phyloP scores from a whole-genome alignment of 2,888 invertebrate species.

The Bombyx huttoni region DNA sequence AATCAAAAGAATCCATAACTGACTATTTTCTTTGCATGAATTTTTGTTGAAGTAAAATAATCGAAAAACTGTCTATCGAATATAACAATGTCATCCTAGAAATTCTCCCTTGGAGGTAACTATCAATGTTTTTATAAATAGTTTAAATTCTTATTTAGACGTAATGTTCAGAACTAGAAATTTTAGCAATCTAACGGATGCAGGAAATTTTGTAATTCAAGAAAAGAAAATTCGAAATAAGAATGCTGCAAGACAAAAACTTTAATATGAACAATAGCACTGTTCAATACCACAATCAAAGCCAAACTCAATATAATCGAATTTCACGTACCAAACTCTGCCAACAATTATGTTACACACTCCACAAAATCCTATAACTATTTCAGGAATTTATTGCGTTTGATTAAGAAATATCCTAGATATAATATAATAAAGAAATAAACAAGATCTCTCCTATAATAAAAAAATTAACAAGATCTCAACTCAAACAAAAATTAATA shows the following conservation, averaged over 20 bases:
- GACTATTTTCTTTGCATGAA: constrained; percentile 18
- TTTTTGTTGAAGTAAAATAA: constrained; percentile 13
- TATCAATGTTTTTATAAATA: constrained; percentile 17
- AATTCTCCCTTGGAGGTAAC: constrained; percentile 13
- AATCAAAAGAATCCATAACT: constrained; percentile 12
- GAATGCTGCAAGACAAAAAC: constrained; percentile 9
- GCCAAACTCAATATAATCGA: not conserved
- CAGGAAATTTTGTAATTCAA: constrained; percentile 14
- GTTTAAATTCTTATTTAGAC: constrained; percentile 13
- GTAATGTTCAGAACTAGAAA: constrained; percentile 14
- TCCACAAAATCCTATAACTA: constrained; percentile 4
- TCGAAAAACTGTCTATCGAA: constrained; percentile 15
- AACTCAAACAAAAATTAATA: not conserved
- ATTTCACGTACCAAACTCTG: not conserved
- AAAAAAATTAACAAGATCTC: not conserved
- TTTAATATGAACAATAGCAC: not conserved
- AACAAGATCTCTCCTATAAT: not conserved
- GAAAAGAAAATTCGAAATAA: constrained; percentile 14
- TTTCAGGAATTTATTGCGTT: constrained; percentile 4
- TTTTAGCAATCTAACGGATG: constrained; percentile 10
- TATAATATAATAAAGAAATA: not conserved
- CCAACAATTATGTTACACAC: not conserved
- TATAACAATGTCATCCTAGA: constrained; percentile 8
- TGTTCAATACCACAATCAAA: not conserved
- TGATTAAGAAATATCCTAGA: constrained; percentile 3